phyloP scores from a whole-genome alignment of 2,113 vertebrate genomes.

The Corythornis vintsioides region DNA sequence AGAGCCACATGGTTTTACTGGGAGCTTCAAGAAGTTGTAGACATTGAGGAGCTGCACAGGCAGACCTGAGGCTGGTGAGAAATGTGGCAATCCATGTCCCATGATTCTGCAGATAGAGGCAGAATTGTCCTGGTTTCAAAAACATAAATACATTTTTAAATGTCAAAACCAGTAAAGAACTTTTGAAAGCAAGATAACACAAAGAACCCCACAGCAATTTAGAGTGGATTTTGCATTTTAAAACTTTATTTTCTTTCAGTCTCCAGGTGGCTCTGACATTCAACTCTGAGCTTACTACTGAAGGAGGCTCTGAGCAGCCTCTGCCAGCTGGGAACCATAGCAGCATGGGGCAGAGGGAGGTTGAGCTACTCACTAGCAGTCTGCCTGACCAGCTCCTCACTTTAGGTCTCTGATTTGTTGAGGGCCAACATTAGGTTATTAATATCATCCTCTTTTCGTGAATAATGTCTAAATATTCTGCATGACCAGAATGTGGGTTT shows the following conservation, averaged over 20 bases:
- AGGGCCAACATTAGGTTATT: not conserved
- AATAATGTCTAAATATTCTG: not conserved
- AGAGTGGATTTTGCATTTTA: not conserved
- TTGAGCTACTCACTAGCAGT: not conserved
- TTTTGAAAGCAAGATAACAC: not conserved
- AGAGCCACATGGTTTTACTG: not conserved
- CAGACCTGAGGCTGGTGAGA: not conserved
- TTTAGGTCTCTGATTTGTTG: not conserved
- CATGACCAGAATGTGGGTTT: not conserved
- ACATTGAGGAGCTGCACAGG: not conserved
- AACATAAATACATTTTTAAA: not conserved
- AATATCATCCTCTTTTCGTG: not conserved
- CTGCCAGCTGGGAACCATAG: not conserved
- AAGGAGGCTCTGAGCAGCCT: not conserved
- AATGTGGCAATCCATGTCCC: fast-evolving
- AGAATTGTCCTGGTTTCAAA: not conserved
- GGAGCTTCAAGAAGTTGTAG: not conserved
- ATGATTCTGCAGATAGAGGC: not conserved
- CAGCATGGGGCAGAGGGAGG: fast-evolving
- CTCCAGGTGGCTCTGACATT: not conserved
- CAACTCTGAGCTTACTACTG: fast-evolving
- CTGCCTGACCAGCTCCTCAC: not conserved
- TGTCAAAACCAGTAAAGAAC: not conserved
- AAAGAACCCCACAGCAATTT: not conserved
- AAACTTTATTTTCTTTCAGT: not conserved